Evolutionary conservation across 2,113 vertebrate genomes (phyloP), one percentile per base, ranked within the genome.

Genomic region (Megaleporinus macrocephalus): DNA sequence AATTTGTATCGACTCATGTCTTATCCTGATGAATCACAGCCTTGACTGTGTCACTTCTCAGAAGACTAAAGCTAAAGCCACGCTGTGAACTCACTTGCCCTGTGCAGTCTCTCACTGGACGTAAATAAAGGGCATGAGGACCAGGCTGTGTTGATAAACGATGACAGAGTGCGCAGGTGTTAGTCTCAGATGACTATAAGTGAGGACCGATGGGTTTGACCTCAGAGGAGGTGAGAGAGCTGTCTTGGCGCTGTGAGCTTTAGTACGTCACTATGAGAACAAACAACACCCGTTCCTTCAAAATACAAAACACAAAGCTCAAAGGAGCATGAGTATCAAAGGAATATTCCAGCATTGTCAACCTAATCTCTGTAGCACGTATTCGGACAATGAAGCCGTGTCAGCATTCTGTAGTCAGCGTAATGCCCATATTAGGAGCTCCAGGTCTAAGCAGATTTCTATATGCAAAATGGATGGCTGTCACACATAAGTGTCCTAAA

Each of bases 141-240:
- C 53, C 55, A 51, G 73, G 55, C 55, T 61, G 47, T 80, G 66
- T 71, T 70, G 70, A 73, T 77, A 84, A 84, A 85, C 30, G 22
- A 68, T 24, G 61, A 73, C 73, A 72, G 74, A 53, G 27, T 26
- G 36, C 71, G 74, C 83, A 85, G 83, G 83, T 85, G 83, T 65
- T 77, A 53, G 69, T 22, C 73, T 69, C 83, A 84, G 79, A 68
- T 77, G 81, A 68, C 11, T 61, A 51, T 18, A 71, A 77, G 74
- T 62, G 53, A 81, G 73, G 33, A 71, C n/a, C 15, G 57, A 55
- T 65, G 49, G 66, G 63, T 68, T 75, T 3, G 71, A 36, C 57
- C 73, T 59, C 9, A 30, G 74, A 74, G 79, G 68, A 85, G 5
- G n/a, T 36, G 29, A 66, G 69, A 49, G 70, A 55, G 70, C 70